Base-by-base conservation (phyloP, 2,113 vertebrate genomes). In the Paratilapia polleni region DNA sequence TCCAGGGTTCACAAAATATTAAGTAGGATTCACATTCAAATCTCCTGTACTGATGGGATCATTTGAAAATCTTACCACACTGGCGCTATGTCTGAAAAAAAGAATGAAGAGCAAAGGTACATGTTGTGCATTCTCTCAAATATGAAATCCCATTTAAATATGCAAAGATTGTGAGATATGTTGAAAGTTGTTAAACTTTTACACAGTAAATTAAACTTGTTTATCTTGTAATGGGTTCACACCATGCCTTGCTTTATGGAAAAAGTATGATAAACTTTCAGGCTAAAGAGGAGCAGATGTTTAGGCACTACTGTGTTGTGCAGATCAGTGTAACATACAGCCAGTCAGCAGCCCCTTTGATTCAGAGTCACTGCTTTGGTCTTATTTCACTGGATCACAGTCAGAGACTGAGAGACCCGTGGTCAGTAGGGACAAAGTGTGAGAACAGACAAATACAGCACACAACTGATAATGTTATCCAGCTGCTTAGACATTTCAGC, bases 341-440 rank as follows among this genome's bases (percentile, higher is more conserved):
- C 83, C 80, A 87, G 63, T 83, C 26, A 41, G 47, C 31, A 28
- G 61, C 43, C 47, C 38, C 63, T 85, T 75, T 87, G 84, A 87
- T 78, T 60, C 77, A 64, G 63, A 87, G 52, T 87, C 82, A 68
- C 47, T 56, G 85, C 83, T 90, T 87, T 83, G 70, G 80, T 88
- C 64, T 85, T 64, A 81, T 79, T 84, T 63, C 64, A 68, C 54
- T 81, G 87, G 77, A 88, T 81, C 43, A 17, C n/a, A 64, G 66
- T 77, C 80, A 74, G 59, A 88, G 14, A 73, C 47, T 73, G 59
- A 80, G 73, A 41, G 31, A 1, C 52, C 41, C 5, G 10, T 9
- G 68, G 43, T 80, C 43, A 75, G 20, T n/a, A 11, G 43, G 77
- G 77, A 80, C 54, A 86, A 84, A 74, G 62, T 87, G 61, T 76